These are phyloP conservation scores for Amniataba percoides DNA, from an alignment of 2,797 vertebrate genomes.

Conservation along the genomic window DNA sequence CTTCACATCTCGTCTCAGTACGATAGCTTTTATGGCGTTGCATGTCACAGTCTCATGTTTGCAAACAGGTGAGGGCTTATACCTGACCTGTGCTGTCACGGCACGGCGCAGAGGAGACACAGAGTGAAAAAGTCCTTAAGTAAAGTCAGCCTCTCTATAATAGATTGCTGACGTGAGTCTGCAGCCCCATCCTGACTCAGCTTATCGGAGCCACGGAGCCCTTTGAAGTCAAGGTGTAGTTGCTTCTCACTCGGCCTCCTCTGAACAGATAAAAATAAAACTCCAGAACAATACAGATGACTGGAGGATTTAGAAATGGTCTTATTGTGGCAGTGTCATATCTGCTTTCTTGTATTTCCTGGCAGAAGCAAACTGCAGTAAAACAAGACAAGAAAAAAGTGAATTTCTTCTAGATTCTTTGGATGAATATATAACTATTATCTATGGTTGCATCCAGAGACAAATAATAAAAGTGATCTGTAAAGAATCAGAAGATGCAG, in stretches of 20 bases:
- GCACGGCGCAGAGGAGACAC: constrained; percentile 30
- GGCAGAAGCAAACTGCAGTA: constrained; percentile 2
- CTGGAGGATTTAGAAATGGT: constrained; percentile 12
- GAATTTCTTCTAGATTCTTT: background rate
- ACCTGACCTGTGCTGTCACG: constrained; percentile 33
- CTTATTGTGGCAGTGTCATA: constrained; percentile 6
- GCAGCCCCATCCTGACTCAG: constrained; percentile 64
- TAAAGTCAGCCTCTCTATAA: constrained; percentile 38
- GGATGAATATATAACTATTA: background rate
- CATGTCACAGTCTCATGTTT: constrained; percentile 29
- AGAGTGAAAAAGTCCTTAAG: constrained; percentile 29
- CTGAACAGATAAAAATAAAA: constrained; percentile 54
- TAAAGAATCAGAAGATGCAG: background rate
- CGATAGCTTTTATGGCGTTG: background rate
- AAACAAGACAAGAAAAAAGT: background rate
- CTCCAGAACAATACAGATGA: constrained; percentile 35
- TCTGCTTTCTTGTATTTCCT: constrained; percentile 3
- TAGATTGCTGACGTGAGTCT: constrained; percentile 57
- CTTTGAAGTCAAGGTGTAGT: constrained; percentile 40
- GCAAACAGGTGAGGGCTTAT: constrained; percentile 43
- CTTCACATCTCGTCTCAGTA: background rate
- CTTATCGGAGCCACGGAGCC: constrained; percentile 41
- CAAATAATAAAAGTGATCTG: background rate
- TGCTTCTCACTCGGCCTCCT: constrained; percentile 19
- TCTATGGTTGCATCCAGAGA: background rate